Evolutionary conservation across 1,140 invertebrate genomes (phyloP).

Genomic region (Drosophila orena): DNA sequence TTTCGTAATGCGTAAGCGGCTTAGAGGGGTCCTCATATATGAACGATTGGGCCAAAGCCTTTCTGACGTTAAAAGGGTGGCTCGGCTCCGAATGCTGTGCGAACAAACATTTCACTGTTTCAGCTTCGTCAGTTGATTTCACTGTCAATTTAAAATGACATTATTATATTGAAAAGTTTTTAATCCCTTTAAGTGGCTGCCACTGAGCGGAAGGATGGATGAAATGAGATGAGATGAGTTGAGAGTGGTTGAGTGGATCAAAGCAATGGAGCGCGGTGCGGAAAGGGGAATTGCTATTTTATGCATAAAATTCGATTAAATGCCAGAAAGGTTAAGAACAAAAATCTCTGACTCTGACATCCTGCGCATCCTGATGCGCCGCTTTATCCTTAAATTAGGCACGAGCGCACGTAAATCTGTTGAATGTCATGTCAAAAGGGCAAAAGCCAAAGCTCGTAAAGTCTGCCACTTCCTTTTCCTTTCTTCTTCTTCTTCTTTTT

Average conservation of each 20-base stretch:
- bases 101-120: constrained; percentile 51
- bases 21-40: constrained; percentile 49
- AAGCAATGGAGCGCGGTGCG: constrained; percentile 27
- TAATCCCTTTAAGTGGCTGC: constrained; percentile 80
- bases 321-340: constrained; percentile 73
- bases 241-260: constrained; percentile 48
- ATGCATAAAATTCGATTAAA: constrained; percentile 82
- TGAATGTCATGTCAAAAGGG: constrained; percentile 79
- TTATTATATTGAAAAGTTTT: constrained; percentile 80
- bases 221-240: constrained; percentile 40
- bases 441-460: constrained; percentile 66
- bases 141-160: constrained; percentile 75
- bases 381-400: constrained; percentile 80
- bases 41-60: constrained; percentile 24
- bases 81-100: constrained; percentile 4
- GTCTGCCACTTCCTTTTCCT: constrained; percentile 23
- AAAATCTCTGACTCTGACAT: constrained; percentile 51
- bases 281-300: constrained; percentile 48
- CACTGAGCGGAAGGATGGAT: constrained; percentile 39
- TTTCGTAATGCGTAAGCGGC: constrained; percentile 78
- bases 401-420: constrained; percentile 81
- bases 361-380: constrained; percentile 54
- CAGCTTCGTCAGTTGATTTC: constrained; percentile 60
- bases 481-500: background rate
- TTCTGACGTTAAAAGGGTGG: constrained; percentile 5